Conservation (phyloP, 2,113 vertebrate genomes). For the Cranoglanis bouderius region DNA sequence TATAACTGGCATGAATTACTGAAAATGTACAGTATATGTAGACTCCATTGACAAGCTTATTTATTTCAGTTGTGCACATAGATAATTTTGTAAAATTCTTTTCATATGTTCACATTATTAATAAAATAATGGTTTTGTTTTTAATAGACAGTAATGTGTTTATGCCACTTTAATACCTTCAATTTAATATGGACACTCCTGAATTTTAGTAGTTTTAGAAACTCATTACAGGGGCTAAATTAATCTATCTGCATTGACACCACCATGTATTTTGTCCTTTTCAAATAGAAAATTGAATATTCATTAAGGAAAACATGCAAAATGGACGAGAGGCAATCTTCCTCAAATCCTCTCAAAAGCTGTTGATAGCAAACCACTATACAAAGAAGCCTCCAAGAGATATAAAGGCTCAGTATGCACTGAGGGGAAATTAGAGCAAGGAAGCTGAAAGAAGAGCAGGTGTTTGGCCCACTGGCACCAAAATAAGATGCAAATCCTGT, state of each 20-base stretch:
- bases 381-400: not conserved
- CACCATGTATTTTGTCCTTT: not conserved
- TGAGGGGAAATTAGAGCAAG: not conserved
- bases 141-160: not conserved
- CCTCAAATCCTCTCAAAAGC: not conserved
- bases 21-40: not conserved
- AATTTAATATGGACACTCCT: not conserved
- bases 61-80: not conserved
- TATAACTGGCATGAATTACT: not conserved
- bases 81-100: not conserved
- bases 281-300: not conserved
- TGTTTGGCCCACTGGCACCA: slow-evolving; percentile 23
- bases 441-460: slow-evolving; percentile 33
- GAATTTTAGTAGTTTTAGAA: not conserved
- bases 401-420: not conserved
- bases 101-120: not conserved
- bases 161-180: not conserved
- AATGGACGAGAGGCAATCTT: not conserved
- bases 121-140: not conserved
- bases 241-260: not conserved
- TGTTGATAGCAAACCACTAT: not conserved
- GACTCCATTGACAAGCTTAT: not conserved
- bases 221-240: not conserved
- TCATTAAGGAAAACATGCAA: not conserved
- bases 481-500: slow-evolving; percentile 53